Evolutionary conservation across 2,888 invertebrate genomes (phyloP), one percentile per base, ranked within the genome.

Genomic region (Stegophylla sp.): DNA sequence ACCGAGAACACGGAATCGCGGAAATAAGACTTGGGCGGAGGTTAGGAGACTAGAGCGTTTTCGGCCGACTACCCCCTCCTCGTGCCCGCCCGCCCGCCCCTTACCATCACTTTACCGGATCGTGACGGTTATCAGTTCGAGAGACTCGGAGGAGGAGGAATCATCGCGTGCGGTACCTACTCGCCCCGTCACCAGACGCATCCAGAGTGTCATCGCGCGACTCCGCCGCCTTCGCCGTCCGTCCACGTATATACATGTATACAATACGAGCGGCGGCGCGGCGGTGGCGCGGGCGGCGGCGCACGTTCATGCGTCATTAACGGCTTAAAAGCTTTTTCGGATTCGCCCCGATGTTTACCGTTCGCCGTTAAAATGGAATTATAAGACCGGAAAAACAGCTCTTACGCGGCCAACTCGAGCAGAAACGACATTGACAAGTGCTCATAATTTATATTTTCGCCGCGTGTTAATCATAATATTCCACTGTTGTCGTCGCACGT

Each of bases 271-370:
- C 17, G 7, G 34, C 34, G 4, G 15, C n/a, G 5, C n/a, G 51
- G n/a, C n/a, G n/a, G 9, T 4, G 7, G 34, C 34, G 4, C n/a
- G 15, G 5, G 5, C n/a, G 51, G n/a, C n/a, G n/a, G 28, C 26
- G 28, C 34, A 71, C 45, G 59, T 71, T 79, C 61, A 71, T 41
- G 79, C 71, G 71, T 79, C 79, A 79, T 79, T 71, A 79, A 61
- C 79, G 63, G 71, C 71, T 79, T 79, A 79, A 79, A 79, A 79
- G 79, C 79, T 79, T 79, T 79, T 79, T 79, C 26, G 61, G 71
- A 71, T 79, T 71, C 61, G 34, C 61, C 79, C 56, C 77, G 67
- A 71, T 79, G 71, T 79, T 79, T 71, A 71, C 69, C 51, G n/a
- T 79, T 71, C 61, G 23, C 59, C 63, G 79, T 79, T 41, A 48